Conservation (phyloP, 2,888 invertebrate species). For the Euzophera pinguis region DNA sequence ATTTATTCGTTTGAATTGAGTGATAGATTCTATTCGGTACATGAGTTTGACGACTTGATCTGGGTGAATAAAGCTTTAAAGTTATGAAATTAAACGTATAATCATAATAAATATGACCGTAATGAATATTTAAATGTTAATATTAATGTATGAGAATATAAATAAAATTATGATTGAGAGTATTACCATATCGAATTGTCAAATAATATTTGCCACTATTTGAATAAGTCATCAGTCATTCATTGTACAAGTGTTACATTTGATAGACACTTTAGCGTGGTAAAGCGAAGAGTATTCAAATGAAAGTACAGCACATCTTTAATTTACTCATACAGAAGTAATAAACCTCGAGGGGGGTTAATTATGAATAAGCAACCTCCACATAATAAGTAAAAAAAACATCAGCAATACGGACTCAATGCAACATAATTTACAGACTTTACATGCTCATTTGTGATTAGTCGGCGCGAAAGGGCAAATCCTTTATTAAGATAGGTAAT, state of each 20-base stretch:
- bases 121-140: constrained; percentile 5
- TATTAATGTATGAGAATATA: neutral
- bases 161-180: constrained; percentile 26
- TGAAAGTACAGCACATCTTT: constrained; percentile 48
- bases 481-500: constrained; percentile 80
- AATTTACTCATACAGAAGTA: constrained; percentile 72
- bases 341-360: constrained; percentile 75
- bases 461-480: constrained; percentile 80
- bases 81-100: neutral
- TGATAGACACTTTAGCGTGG: constrained; percentile 38
- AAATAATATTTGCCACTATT: constrained; percentile 28
- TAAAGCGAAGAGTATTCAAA: constrained; percentile 44
- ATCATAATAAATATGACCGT: neutral
- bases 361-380: constrained; percentile 75
- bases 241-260: constrained; percentile 27
- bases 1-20: neutral
- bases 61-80: neutral
- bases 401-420: constrained; percentile 70
- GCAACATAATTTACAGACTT: constrained; percentile 78
- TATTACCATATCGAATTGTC: constrained; percentile 29
- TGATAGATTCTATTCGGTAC: neutral
- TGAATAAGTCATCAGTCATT: constrained; percentile 32
- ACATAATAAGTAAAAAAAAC: constrained; percentile 65
- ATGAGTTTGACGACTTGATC: constrained; percentile 7
- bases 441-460: constrained; percentile 80